phyloP scores from a whole-genome alignment of 2,888 invertebrate genomes.

The Amaurobius ferox region DNA sequence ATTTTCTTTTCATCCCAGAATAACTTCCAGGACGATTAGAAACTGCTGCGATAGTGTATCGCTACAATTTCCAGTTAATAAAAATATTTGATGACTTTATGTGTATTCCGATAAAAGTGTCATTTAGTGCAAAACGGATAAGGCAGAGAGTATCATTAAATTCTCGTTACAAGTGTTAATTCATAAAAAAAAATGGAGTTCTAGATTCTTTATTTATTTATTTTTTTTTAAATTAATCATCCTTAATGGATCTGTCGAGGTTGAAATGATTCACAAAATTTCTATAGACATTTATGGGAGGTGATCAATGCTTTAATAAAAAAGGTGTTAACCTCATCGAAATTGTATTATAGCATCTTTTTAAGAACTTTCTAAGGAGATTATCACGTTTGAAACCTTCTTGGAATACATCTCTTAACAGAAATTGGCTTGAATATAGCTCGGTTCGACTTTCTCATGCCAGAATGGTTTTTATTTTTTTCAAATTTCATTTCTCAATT shows the following conservation, averaged over 20 bases:
- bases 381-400: no score
- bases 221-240: background rate
- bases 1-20: no score
- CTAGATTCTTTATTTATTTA: no score
- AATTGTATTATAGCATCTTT: no score
- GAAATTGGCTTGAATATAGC: no score
- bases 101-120: conserved; percentile 12
- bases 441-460: no score
- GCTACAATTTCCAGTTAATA: background rate
- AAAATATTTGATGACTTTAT: background rate
- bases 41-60: background rate
- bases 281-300: background rate
- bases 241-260: background rate
- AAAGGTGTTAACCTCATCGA: no score
- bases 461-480: no score
- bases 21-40: background rate
- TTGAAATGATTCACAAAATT: background rate
- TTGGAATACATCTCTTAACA: no score
- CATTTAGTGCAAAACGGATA: background rate
- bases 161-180: conserved; percentile 8
- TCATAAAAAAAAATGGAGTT: background rate
- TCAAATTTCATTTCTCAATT: no score
- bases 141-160: background rate
- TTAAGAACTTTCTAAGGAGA: no score
- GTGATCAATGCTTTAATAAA: no score